These are phyloP conservation scores for Caenorhabditis uteleia DNA, from an alignment of 2,888 invertebrate species.

Conservation along the genomic window DNA sequence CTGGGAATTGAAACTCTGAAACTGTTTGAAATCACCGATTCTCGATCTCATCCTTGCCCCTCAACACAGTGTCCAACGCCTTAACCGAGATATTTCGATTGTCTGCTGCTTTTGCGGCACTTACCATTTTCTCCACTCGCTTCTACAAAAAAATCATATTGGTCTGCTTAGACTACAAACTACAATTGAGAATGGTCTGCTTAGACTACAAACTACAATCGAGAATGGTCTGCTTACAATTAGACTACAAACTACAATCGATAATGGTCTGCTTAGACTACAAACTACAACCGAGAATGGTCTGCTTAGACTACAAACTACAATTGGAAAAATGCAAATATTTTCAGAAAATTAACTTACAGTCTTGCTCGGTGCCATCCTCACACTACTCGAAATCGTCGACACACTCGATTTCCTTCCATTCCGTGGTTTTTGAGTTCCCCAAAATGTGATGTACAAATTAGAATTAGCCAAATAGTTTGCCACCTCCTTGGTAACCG, in stretches of 20 bases:
- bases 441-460: constrained; percentile 73
- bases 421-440: constrained; percentile 70
- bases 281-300: neutral
- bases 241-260: no score
- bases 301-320: no score
- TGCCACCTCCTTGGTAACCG: constrained; percentile 72
- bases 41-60: constrained; percentile 24
- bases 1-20: neutral
- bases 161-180: neutral
- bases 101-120: constrained; percentile 37
- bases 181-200: no score
- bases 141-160: constrained; percentile 32
- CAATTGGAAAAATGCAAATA: no score
- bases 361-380: constrained; percentile 16
- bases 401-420: constrained; percentile 19
- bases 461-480: constrained; percentile 72
- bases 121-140: constrained; percentile 40
- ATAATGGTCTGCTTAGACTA: neutral
- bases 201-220: no score
- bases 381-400: constrained; percentile 8
- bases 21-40: constrained; percentile 6
- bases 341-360: constrained; percentile 7
- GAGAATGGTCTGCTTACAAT: no score
- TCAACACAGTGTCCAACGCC: constrained; percentile 40
- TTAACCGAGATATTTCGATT: constrained; percentile 44